Base-by-base conservation (phyloP, 2,888 invertebrate genomes). In the Scaptomyza caliginosa region DNA sequence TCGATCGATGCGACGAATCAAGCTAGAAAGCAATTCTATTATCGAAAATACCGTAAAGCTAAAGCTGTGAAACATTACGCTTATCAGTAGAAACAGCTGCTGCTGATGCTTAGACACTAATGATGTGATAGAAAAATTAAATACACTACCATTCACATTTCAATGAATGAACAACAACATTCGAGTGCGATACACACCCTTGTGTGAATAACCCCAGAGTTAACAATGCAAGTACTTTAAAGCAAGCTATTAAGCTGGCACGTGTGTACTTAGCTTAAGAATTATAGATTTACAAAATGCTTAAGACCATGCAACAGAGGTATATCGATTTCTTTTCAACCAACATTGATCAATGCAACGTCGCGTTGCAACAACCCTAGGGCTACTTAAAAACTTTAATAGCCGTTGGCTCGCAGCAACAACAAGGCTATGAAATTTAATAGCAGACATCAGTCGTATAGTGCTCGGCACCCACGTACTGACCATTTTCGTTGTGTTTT, bases 341-440 rank as follows among this genome's bases (percentile, higher is more conserved):
- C 23, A 24, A 26, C 39, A 63, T 60, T 40, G 60, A 60, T 60
- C 63, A 60, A 62, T 60, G 60, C 19, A 30, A 1, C 13, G 23
- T 3, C 13, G 28, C 8, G 30, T 13, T n/a, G 58, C 45, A n/a
- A 16, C 17, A 8, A 24, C 5, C 5, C 59, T 38, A 30, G 21
- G 58, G 75, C 77, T 78, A 82, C 79, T 77, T 78, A 77, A 77
- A 76, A 80, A 79, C 73, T 86, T 79, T 40, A 83, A 86, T 46
- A 83, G 81, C 73, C 86, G 80, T 80, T 83, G 83, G 86, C 83
- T 80, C 67, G 67, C 59, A 59, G 64, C 80, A 79, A 76, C 67
- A 83, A 86, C 73, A 67, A 63, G 84, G 73, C 80, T 70, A 80
- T 80, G 84, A 80, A 80, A 86, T 80, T 80, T 80, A 86, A 80